Conservation (phyloP, 2,888 invertebrate genomes). For the Nipponacmea schrenckii region DNA sequence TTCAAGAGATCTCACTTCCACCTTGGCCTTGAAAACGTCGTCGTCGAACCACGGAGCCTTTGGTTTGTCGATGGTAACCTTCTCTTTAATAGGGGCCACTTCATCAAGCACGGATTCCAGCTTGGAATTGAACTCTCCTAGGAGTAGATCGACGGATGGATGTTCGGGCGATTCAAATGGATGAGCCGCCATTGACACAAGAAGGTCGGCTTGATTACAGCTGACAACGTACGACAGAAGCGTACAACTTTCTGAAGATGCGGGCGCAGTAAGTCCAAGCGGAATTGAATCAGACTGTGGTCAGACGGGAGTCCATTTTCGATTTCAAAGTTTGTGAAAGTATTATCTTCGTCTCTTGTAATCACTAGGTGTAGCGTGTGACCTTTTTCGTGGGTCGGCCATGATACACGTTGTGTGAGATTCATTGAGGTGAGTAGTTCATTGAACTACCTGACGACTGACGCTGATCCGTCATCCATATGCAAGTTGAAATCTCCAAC, state of each 20-base stretch:
- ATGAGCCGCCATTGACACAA: neutral
- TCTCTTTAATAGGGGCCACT: neutral
- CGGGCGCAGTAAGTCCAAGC: neutral
- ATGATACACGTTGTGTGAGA: neutral
- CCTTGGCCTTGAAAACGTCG: no score
- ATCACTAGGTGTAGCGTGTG: neutral
- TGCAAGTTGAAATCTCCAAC: neutral
- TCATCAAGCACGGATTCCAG: neutral
- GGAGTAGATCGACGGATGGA: neutral
- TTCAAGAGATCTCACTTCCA: no score
- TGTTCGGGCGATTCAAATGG: neutral
- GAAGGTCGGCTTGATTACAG: neutral
- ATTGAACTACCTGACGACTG: neutral
- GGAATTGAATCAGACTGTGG: neutral
- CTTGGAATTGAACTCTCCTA: neutral
- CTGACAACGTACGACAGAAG: no score
- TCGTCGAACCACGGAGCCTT: neutral
- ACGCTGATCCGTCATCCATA: neutral
- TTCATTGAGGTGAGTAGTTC: neutral
- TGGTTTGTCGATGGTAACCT: neutral
- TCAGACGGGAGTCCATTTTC: neutral
- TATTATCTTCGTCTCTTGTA: neutral
- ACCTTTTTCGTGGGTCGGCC: neutral
- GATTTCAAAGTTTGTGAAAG: neutral
- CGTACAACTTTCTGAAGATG: neutral